Evolutionary conservation across 2,888 invertebrate species (phyloP), one percentile per base, ranked within the genome.

Genomic region (Apoderus coryli): DNA sequence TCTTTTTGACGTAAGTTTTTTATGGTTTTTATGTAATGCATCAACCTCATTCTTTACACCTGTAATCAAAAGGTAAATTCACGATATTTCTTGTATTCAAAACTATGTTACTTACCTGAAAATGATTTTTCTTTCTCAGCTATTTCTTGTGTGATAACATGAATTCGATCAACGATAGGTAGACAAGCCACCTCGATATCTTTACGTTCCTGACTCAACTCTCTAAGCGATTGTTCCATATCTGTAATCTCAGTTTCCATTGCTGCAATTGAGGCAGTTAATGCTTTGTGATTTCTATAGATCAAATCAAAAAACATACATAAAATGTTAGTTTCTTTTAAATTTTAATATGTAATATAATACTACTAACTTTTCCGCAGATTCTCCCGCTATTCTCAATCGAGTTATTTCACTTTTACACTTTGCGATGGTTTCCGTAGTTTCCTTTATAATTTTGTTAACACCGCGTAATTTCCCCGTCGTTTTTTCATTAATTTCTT

Each of bases 231-330:
- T 13, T 68, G 66, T 47, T 79, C 76, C 0, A 75, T 70, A 5
- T 72, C 72, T 22, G 62, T 61, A 0, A 84, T 65, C 43, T 88
- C 86, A 4, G 65, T 61, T 30, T 78, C 75, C 52, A 86, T 64
- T 36, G 70, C 73, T n/a, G 63, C 61, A 15, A 88, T 78, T 51
- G 77, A 77, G 30, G 77, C 77, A 44, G 72, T 68, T 0, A 75
- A 67, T 47, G 88, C 86, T 38, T 73, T 73, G 1, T 74, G 63
- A 52, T 86, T 88, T 43, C 86, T 73, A 38, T 24, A 39, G 36
- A 13, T n/a, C n/a, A n/a, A n/a, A n/a, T n/a, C n/a, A n/a, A n/a
- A n/a, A n/a, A n/a, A n/a, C n/a, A n/a, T n/a, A n/a, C n/a, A n/a
- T n/a, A n/a, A n/a, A n/a, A n/a, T n/a, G n/a, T n/a, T n/a, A n/a